Evolutionary conservation across 2,797 vertebrate species (phyloP).

Genomic region (Ispidina picta): DNA sequence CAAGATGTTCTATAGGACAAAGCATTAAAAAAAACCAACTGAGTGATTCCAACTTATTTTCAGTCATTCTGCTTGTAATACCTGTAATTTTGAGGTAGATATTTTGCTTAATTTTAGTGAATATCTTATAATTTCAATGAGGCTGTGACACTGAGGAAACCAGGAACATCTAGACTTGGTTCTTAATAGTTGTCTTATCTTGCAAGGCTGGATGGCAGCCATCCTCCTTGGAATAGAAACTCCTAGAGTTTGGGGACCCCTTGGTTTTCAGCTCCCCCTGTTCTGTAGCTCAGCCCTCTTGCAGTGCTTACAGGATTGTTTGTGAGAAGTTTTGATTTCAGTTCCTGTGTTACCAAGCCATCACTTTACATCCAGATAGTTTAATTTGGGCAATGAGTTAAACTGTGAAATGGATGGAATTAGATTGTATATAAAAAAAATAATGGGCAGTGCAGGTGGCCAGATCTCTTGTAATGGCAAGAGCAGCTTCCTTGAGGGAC

Average conservation of each 20-base stretch:
- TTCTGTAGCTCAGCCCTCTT: not conserved
- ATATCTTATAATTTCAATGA: not conserved
- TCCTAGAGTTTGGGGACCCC: not conserved
- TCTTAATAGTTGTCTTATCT: not conserved
- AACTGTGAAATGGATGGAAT: not conserved
- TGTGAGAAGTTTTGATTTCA: not conserved
- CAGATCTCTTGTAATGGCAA: not conserved
- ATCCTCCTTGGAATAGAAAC: not conserved
- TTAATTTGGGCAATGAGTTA: not conserved
- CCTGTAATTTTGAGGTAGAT: not conserved
- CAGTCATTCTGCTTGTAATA: not conserved
- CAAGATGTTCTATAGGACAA: not conserved
- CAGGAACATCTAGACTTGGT: not conserved
- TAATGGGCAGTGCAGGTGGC: rapidly evolving
- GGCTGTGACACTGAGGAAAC: not conserved
- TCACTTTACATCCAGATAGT: not conserved
- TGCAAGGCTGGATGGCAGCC: not conserved
- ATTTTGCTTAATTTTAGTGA: not conserved
- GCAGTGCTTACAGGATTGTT: not conserved
- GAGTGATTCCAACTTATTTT: not conserved
- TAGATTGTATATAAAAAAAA: not conserved
- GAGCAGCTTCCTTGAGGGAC: not conserved
- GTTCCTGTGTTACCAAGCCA: not conserved
- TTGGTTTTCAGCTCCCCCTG: not conserved
- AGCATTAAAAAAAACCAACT: not conserved